These are phyloP conservation scores for Mythimna loreyi DNA, from an alignment of 2,888 invertebrate genomes.

Conservation along the genomic window DNA sequence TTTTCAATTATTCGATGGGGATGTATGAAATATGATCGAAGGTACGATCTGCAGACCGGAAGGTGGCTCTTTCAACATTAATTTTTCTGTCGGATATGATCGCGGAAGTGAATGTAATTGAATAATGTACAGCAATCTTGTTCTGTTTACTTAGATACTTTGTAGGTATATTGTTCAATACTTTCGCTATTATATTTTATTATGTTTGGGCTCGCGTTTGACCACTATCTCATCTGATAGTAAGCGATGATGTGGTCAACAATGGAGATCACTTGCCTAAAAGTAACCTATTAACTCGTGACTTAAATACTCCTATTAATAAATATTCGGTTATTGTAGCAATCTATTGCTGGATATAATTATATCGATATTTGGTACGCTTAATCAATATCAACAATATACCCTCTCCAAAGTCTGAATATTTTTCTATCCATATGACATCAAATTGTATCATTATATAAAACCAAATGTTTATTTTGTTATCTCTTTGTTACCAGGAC, in stretches of 20 bases:
- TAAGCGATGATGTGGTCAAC: too few species aligned
- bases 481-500: slow-evolving; percentile 88
- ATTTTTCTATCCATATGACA: not conserved
- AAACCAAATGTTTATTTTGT: not conserved
- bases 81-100: slow-evolving; percentile 44
- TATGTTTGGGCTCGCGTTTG: too few species aligned
- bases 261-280: too few species aligned
- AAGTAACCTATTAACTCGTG: too few species aligned
- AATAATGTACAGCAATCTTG: slow-evolving; percentile 39
- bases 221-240: too few species aligned
- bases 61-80: slow-evolving; percentile 44
- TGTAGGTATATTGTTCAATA: too few species aligned
- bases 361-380: too few species aligned
- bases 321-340: too few species aligned
- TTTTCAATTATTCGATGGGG: slow-evolving; percentile 74
- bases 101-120: slow-evolving; percentile 33
- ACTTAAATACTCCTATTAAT: too few species aligned
- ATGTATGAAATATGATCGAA: slow-evolving; percentile 63
- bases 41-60: slow-evolving; percentile 35
- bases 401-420: not conserved
- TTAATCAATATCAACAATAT: too few species aligned
- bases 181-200: too few species aligned
- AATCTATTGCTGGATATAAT: too few species aligned
- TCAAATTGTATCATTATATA: not conserved
- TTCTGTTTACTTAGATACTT: slow-evolving; percentile 6